Evolutionary conservation across 2,797 vertebrate species (phyloP), one percentile per base, ranked within the genome.

Genomic region (Lycodopsis pacificus): DNA sequence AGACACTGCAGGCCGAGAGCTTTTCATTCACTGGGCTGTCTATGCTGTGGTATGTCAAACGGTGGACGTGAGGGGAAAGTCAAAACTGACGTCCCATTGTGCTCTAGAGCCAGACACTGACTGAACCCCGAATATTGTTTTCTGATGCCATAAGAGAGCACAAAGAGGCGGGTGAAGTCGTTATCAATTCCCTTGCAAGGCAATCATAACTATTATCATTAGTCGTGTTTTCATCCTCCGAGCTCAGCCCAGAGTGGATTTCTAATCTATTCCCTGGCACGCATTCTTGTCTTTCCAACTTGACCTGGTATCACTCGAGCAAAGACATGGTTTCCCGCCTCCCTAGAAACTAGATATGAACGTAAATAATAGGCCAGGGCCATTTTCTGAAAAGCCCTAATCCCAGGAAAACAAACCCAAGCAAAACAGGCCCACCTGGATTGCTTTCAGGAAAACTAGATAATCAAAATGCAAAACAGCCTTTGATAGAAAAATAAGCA

Each of bases 381-480:
- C 73, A 54, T 57, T 86, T 86, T 86, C 64, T 83, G 66, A 81
- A 91, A 91, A 89, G 81, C 77, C 58, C 75, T 88, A 88, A 91
- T 91, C 84, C 87, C 77, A 76, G 73, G 72, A 90, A 93, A 91
- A 92, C 89, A 91, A 92, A 91, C 86, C 82, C 65, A 81, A 76
- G 75, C 6, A 73, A 87, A 91, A 88, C 84, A 73, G 80, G 72
- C 85, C 83, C 84, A 87, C 76, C 86, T 85, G 87, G 87, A 91
- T 91, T 87, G 80, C 74, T 91, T 93, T 90, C 79, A 90, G 77
- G 79, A 86, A 88, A 91, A 89, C 73, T 65, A 80, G 85, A 92
- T 92, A 91, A 95, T 94, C 91, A 94, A 94, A 94, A 94, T 95
- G 91, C 94, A 93, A 95, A 95, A 91, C 82, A 93, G 91, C 56